Conservation (phyloP, 2,888 invertebrate species). For the Orthonychiurus folsomi region DNA sequence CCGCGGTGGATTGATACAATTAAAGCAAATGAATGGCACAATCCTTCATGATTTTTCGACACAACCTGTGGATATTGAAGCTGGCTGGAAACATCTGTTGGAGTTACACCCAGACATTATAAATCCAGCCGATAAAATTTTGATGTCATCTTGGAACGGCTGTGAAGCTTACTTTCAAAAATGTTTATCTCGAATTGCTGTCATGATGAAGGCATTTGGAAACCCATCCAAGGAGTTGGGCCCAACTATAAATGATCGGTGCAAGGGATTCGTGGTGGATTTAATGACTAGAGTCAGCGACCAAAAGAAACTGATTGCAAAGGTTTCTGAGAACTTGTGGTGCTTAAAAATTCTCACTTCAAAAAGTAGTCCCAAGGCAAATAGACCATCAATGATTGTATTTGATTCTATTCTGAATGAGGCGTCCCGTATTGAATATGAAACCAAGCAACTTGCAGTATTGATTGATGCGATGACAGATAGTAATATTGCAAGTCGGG, state of each 20-base stretch:
- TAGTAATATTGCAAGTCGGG: neutral
- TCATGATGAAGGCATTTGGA: constrained; percentile 54
- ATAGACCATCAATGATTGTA: neutral
- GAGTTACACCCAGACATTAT: constrained; percentile 2
- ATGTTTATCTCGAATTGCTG: constrained; percentile 59
- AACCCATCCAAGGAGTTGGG: constrained; percentile 71
- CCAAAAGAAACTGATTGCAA: constrained; percentile 27
- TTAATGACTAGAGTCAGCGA: constrained; percentile 49
- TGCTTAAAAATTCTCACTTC: constrained; percentile 12
- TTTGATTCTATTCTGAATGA: constrained; percentile 18
- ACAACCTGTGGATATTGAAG: constrained; percentile 61
- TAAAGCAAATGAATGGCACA: constrained; percentile 30
- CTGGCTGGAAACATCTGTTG: constrained; percentile 41
- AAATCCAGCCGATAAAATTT: constrained; percentile 45
- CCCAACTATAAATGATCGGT: constrained; percentile 68
- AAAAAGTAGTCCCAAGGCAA: neutral
- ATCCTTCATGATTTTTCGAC: constrained; percentile 50
- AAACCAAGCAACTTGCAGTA: constrained; percentile 24
- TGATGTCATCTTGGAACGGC: constrained; percentile 58
- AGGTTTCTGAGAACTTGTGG: constrained; percentile 27
- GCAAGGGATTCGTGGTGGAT: constrained; percentile 74
- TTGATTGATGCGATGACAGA: constrained; percentile 18
- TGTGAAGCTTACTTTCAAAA: constrained; percentile 66
- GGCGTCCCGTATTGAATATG: constrained; percentile 23
- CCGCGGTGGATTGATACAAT: constrained; percentile 57